Evolutionary conservation across 2,113 vertebrate species (phyloP).

Genomic region (Hypanus sabinus): DNA sequence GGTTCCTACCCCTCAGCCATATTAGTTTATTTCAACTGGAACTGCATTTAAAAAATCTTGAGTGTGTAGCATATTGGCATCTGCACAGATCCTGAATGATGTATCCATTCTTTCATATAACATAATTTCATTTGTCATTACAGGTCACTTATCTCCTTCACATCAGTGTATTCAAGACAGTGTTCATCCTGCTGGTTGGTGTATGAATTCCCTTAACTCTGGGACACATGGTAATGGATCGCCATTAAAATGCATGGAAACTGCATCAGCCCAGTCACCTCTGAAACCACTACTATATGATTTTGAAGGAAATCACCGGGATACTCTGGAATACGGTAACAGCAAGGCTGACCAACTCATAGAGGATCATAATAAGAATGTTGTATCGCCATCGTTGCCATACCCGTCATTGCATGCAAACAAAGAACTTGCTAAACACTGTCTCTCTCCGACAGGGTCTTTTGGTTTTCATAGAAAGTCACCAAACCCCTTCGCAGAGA

Average conservation of each 20-base stretch:
- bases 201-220: conserved; percentile 50
- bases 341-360: conserved; percentile 48
- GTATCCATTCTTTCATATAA: neutral
- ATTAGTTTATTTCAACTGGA: too few species aligned
- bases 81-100: neutral
- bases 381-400: conserved; percentile 43
- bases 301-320: conserved; percentile 71
- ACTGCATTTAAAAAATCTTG: neutral
- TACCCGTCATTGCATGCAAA: neutral
- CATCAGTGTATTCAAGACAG: conserved; percentile 67
- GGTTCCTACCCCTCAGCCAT: too few species aligned
- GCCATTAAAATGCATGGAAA: conserved; percentile 54
- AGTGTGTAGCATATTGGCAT: neutral
- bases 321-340: conserved; percentile 67
- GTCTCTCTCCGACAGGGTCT: conserved; percentile 51
- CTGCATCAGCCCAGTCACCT: conserved; percentile 55
- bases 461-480: conserved; percentile 56
- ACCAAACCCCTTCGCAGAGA: conserved; percentile 39
- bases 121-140: conserved; percentile 28
- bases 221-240: conserved; percentile 60
- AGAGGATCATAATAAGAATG: conserved; percentile 47
- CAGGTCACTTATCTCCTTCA: conserved; percentile 64
- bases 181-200: conserved; percentile 58
- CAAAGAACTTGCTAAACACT: conserved; percentile 31
- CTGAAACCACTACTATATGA: conserved; percentile 65